Percentiles rank a stretch among this genome's conserved stretches.
These are phyloP conservation scores for Gonatopus flavifemur DNA, from an alignment of 1,140 invertebrate species.

Conservation along the genomic window DNA sequence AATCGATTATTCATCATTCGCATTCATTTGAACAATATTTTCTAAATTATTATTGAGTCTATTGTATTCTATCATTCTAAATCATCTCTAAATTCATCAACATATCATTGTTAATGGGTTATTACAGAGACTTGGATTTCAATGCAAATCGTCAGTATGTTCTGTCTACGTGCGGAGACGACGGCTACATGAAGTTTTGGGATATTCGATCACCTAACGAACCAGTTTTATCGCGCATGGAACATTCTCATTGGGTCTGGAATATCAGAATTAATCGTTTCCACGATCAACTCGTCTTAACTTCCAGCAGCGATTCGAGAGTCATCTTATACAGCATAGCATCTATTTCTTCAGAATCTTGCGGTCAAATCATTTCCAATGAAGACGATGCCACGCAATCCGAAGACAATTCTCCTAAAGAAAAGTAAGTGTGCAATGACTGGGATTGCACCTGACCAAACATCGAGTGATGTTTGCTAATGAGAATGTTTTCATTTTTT, in stretches of 20 bases:
- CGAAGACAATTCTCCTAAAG: conserved; percentile 44
- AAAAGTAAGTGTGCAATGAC: conserved; percentile 39
- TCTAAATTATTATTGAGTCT: too few species aligned
- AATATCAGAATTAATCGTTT: conserved; percentile 91
- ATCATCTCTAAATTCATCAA: too few species aligned
- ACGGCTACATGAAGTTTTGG: conserved; percentile 94
- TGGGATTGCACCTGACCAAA: background rate
- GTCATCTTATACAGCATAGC: conserved; percentile 85
- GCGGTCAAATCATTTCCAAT: conserved; percentile 60
- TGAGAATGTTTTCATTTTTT: background rate
- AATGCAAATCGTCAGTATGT: conserved; percentile 96
- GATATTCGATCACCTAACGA: conserved; percentile 82
- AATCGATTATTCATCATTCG: background rate
- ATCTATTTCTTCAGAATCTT: conserved; percentile 84
- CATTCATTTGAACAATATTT: background rate
- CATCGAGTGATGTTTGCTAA: background rate
- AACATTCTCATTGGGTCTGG: conserved; percentile 98
- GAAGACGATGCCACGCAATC: conserved; percentile 47
- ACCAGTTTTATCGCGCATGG: conserved; percentile 77
- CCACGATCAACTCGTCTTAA: conserved; percentile 95
- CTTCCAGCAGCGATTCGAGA: conserved; percentile 91
- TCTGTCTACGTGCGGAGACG: conserved; percentile 91
- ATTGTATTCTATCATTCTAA: too few species aligned
- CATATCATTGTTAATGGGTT: background rate
- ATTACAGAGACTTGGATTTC: conserved; percentile 84